Base-by-base conservation (phyloP, 2,797 vertebrate genomes). In the Percopsis omiscomaycus region DNA sequence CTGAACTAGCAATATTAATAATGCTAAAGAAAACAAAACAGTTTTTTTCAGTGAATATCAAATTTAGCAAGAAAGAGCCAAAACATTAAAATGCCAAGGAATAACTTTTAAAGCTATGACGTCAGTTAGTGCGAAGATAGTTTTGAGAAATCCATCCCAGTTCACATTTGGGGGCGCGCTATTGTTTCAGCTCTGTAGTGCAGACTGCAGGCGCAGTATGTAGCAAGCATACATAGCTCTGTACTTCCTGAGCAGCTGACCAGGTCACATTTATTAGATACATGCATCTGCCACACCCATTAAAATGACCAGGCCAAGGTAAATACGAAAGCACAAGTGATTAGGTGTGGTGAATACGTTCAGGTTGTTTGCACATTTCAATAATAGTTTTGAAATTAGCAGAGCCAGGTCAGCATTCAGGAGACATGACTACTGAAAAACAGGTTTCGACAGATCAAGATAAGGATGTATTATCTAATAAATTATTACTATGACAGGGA, bases 241-340 rank as follows among this genome's bases (percentile, higher is more conserved):
- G 61, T 64, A 50, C 56, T 30, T 47, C 59, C 69, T 75, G 72
- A 52, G 8, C 59, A 49, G 37, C 37, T 50, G 64, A 59, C 60
- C 74, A 79, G 74, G 72, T 72, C 59, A 55, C 80, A 80, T 69
- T 71, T 85, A 69, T 66, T 42, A 61, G 55, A 76, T 55, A 16
- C 67, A 60, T 27, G 64, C 64, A 74, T 75, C 69, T 66, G 66
- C 65, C 51, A 32, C 54, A 51, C 69, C 74, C 64, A 50, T 54
- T 74, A 61, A 67, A 61, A 60, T 71, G 77, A 80, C 81, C 29
- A 68, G 49, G 60, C 42, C 37, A 73, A 22, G n/a, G 64, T 72
- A 75, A 28, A 84, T 73, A 69, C 84, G 78, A 89, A 89, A 89
- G 88, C 88, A 91, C 88, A 85, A 73, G 71, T 75, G 83, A 84